phyloP scores from a whole-genome alignment of 2,113 vertebrate genomes.

The Lathamus discolor region DNA sequence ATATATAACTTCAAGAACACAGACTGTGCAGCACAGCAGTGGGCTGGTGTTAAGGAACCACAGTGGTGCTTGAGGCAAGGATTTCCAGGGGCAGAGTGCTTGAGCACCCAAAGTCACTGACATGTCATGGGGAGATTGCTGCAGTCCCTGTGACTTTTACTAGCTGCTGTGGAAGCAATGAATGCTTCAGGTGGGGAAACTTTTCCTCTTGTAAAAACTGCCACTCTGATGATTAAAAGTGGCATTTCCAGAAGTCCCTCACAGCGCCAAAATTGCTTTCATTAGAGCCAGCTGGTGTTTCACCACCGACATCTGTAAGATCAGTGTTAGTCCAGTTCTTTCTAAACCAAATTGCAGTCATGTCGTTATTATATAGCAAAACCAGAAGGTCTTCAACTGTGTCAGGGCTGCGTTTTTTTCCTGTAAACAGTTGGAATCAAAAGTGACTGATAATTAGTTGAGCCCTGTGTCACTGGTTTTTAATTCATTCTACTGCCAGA shows the following conservation, averaged over 20 bases:
- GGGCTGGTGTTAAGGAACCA: neutral
- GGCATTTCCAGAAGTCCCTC: neutral
- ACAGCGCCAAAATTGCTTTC: neutral
- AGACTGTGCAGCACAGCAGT: neutral
- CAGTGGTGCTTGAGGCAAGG: neutral
- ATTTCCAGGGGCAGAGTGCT: neutral
- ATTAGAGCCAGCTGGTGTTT: neutral
- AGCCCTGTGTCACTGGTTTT: neutral
- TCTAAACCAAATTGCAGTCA: neutral
- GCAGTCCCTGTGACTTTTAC: neutral
- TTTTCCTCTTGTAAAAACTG: neutral
- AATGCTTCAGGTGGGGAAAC: neutral
- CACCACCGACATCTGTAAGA: neutral
- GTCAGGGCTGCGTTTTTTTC: accelerated
- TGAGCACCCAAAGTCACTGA: neutral
- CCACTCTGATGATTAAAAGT: neutral
- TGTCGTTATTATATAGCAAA: neutral
- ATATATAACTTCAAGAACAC: neutral
- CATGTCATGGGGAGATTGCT: neutral
- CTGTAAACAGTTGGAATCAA: neutral
- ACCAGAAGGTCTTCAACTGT: neutral
- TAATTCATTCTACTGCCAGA: neutral
- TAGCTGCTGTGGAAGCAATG: neutral
- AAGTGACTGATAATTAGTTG: neutral
- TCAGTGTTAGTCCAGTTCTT: neutral